phyloP scores from a whole-genome alignment of 2,888 invertebrate species.

The Limnephilus lunatus region DNA sequence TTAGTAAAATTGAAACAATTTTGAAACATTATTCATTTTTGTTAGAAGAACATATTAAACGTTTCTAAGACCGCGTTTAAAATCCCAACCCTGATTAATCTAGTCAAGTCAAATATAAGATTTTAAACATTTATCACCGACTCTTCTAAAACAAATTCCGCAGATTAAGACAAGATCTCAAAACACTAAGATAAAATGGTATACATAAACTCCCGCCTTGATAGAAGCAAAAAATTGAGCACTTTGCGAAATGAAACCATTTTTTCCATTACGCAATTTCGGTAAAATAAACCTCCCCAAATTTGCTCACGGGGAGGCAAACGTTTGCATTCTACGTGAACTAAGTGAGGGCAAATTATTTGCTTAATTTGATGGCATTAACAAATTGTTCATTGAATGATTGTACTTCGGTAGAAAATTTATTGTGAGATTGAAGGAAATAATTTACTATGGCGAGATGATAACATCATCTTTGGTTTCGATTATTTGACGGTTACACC shows the following conservation, averaged over 20 bases:
- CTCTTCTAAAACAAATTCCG: not conserved
- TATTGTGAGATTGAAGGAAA: not conserved
- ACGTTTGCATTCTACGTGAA: not conserved
- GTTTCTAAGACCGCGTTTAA: not conserved
- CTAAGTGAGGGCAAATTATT: not conserved
- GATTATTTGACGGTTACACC: too few species aligned
- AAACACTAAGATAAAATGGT: not conserved
- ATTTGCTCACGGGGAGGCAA: not conserved
- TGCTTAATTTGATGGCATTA: not conserved
- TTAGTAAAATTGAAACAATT: too few species aligned
- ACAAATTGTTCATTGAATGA: not conserved
- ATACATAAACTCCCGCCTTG: not conserved
- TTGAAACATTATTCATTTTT: too few species aligned
- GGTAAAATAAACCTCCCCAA: not conserved
- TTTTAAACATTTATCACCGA: not conserved
- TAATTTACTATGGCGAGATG: not conserved
- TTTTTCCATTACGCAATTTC: slow-evolving; percentile 1
- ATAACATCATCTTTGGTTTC: not conserved
- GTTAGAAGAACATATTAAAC: not conserved
- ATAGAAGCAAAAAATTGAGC: not conserved
- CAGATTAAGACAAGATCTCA: not conserved
- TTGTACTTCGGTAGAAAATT: not conserved
- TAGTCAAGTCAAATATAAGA: not conserved
- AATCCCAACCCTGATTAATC: not conserved
- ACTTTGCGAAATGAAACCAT: not conserved